These are phyloP conservation scores for Callimico goeldii DNA, from an alignment of 2,797 vertebrate genomes.

Conservation along the genomic window DNA sequence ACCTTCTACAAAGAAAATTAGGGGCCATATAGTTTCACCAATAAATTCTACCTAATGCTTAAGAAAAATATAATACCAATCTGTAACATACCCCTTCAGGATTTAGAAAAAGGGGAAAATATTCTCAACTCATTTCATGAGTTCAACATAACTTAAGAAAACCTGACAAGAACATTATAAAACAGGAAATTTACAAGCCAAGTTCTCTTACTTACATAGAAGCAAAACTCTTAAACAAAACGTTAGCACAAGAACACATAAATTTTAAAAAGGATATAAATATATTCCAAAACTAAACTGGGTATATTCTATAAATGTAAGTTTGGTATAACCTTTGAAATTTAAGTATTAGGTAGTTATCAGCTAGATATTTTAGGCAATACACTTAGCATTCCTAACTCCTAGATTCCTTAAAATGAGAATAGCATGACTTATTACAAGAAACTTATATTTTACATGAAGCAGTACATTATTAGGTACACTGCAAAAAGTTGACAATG, in stretches of 20 bases:
- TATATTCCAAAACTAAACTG: neutral
- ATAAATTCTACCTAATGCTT: neutral
- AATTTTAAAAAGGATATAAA: neutral
- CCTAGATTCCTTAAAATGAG: neutral
- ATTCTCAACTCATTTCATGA: neutral
- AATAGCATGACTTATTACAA: neutral
- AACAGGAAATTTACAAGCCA: neutral
- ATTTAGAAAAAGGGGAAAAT: neutral
- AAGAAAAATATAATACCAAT: neutral
- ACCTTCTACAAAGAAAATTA: neutral
- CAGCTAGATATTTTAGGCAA: neutral
- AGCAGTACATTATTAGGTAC: neutral
- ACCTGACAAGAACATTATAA: neutral
- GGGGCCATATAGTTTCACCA: neutral
- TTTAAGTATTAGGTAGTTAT: neutral
- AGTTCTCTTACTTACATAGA: neutral
- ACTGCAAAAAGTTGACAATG: neutral
- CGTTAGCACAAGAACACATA: neutral
- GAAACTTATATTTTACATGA: neutral
- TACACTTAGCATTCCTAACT: neutral
- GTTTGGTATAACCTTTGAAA: neutral
- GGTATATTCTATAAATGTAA: neutral
- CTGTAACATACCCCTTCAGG: neutral
- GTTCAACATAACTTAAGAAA: neutral
- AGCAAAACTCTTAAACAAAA: conserved; percentile 19